Conservation (phyloP, 2,113 vertebrate species). For the Ptilorrhoa leucosticta region DNA sequence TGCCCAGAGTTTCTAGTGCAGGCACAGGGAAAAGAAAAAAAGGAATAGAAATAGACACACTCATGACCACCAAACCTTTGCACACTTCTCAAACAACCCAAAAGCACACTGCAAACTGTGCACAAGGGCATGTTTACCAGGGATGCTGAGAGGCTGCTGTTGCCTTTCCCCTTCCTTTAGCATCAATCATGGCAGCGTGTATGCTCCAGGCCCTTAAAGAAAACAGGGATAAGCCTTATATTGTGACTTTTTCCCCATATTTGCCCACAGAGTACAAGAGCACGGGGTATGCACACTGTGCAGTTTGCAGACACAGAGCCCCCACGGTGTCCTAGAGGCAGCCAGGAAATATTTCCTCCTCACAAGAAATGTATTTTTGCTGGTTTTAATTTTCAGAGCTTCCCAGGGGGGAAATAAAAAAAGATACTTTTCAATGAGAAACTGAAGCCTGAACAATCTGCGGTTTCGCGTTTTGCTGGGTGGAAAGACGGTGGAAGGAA, state of each 20-base stretch:
- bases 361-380: slow-evolving; percentile 4
- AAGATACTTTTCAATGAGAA: slow-evolving; percentile 25
- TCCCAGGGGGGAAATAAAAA: background rate
- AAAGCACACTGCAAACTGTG: background rate
- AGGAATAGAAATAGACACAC: background rate
- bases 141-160: background rate
- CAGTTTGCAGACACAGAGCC: background rate
- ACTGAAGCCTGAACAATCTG: background rate
- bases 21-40: rapidly evolving
- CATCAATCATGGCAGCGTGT: background rate
- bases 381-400: slow-evolving; percentile 45
- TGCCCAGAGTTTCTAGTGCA: background rate
- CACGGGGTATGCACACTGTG: background rate
- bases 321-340: background rate
- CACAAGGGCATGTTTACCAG: rapidly evolving
- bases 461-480: background rate
- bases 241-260: background rate
- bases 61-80: background rate
- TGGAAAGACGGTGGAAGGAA: background rate
- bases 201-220: background rate
- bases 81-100: background rate
- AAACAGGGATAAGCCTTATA: background rate
- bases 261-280: background rate
- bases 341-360: slow-evolving; percentile 19
- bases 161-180: background rate